Conservation (phyloP, 2,797 vertebrate species). For the Dallia pectoralis region DNA sequence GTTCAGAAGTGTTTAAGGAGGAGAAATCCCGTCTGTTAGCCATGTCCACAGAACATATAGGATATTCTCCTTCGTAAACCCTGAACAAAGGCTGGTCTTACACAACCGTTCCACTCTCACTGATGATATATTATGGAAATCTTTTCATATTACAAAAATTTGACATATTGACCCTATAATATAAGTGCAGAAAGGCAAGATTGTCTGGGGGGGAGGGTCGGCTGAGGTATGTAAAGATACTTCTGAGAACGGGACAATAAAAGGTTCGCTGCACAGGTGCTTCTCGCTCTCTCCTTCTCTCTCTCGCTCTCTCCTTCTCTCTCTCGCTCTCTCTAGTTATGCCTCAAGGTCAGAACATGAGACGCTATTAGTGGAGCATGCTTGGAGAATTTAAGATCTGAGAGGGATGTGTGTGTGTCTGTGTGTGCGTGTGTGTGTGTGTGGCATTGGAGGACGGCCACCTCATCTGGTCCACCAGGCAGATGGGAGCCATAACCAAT, state of each 20-base stretch:
- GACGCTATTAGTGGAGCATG: background rate
- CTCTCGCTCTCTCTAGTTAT: background rate
- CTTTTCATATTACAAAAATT: no score
- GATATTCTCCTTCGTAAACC: no score
- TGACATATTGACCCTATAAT: no score
- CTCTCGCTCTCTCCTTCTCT: background rate
- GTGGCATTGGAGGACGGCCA: background rate
- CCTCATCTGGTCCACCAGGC: background rate
- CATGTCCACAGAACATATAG: no score
- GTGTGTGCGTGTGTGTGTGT: conserved; percentile 9
- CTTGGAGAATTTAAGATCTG: background rate
- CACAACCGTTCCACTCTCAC: no score
- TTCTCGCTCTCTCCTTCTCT: no score
- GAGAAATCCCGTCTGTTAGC: no score
- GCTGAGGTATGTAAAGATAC: background rate
- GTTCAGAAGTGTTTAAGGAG: no score
- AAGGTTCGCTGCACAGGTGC: background rate
- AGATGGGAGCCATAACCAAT: background rate
- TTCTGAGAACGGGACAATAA: background rate
- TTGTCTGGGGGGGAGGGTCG: background rate
- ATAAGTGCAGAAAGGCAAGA: background rate
- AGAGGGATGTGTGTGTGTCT: background rate
- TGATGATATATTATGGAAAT: no score
- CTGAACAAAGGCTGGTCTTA: no score
- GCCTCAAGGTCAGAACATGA: background rate